Conservation (phyloP, 2,888 invertebrate species). For the Cybosia mesomella region DNA sequence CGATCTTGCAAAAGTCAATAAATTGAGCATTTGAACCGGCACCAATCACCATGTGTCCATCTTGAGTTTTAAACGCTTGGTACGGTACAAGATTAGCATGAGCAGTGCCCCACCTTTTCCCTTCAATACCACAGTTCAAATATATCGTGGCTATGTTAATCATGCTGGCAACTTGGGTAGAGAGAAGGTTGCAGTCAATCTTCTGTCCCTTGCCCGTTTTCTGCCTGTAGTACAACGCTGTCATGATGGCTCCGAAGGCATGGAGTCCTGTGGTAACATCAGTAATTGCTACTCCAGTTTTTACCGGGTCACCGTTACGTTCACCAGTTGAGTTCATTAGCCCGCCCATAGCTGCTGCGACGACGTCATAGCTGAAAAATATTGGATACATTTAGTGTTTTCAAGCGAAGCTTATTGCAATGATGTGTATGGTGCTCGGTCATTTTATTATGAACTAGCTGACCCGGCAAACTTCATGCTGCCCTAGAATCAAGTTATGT, state of each 20-base stretch:
- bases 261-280: slow-evolving; percentile 97
- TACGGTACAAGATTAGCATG: slow-evolving; percentile 98
- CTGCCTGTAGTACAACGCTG: slow-evolving; percentile 93
- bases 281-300: slow-evolving; percentile 97
- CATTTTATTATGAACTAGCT: too few species aligned
- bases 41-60: slow-evolving; percentile 95
- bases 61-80: slow-evolving; percentile 94
- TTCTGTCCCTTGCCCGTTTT: slow-evolving; percentile 95
- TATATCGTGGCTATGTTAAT: slow-evolving; percentile 97
- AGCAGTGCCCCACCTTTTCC: slow-evolving; percentile 95
- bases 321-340: slow-evolving; percentile 96
- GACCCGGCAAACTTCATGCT: too few species aligned
- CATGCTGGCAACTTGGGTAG: slow-evolving; percentile 95
- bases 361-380: slow-evolving; percentile 93
- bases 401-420: too few species aligned
- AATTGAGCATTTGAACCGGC: slow-evolving; percentile 95
- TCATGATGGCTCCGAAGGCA: slow-evolving; percentile 97
- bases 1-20: slow-evolving; percentile 89
- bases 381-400: too few species aligned
- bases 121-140: slow-evolving; percentile 93
- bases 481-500: too few species aligned
- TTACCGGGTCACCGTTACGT: slow-evolving; percentile 93
- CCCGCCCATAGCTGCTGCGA: slow-evolving; percentile 97
- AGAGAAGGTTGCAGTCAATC: slow-evolving; percentile 97
- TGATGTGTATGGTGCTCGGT: too few species aligned